phyloP scores from a whole-genome alignment of 2,113 vertebrate genomes.

The Oncorhynchus mykiss region DNA sequence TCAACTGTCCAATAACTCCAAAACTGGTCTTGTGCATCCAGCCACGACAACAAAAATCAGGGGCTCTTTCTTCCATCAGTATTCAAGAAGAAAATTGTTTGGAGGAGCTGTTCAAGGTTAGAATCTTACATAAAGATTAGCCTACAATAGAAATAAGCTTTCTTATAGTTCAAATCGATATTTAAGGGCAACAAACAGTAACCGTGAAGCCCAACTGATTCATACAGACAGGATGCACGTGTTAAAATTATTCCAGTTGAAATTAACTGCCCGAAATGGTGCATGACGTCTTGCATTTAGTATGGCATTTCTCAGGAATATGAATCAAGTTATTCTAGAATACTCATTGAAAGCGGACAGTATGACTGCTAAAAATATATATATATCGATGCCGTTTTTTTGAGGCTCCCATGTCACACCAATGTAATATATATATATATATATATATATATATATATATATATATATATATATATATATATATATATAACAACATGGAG shows the following conservation, averaged over 20 bases:
- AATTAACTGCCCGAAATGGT: background rate
- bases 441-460: no score
- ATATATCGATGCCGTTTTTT: background rate
- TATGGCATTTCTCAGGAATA: background rate
- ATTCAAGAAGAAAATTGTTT: no score
- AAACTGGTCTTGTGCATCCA: no score
- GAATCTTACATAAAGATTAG: no score
- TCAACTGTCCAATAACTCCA: no score
- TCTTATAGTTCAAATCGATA: background rate
- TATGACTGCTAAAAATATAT: background rate
- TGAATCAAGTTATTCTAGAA: background rate
- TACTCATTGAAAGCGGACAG: no score
- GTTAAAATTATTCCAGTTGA: background rate
- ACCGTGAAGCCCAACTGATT: background rate
- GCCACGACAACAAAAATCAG: no score
- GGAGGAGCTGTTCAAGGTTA: no score
- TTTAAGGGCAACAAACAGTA: background rate
- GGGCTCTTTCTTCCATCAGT: no score
- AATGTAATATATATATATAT: slow-evolving; percentile 37
- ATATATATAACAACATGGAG: background rate
- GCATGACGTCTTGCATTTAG: background rate
- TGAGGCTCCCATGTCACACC: background rate
- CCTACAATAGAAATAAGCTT: no score
- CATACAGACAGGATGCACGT: background rate
- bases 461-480: slow-evolving; percentile 45